These are phyloP conservation scores for Lasioglossum lativentre DNA, from an alignment of 2,888 invertebrate genomes.

Conservation along the genomic window DNA sequence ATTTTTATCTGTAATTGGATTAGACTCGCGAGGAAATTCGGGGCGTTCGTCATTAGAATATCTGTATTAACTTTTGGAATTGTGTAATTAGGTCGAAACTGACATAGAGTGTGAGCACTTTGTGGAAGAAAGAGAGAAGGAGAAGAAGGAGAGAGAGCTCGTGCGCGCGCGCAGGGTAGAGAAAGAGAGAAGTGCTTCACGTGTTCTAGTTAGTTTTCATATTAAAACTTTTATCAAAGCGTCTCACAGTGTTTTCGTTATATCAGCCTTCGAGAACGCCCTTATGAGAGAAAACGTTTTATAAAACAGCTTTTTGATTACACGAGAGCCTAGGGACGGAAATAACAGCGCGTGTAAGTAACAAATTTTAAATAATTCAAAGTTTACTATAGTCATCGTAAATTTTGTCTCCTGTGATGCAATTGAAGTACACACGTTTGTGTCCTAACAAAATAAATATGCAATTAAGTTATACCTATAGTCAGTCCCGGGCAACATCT, in stretches of 20 bases:
- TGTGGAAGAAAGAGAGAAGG: not conserved
- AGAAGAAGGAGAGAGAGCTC: not conserved
- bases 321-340: not conserved
- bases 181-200: no score
- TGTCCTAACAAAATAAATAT: no score
- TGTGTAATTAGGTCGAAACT: slow-evolving; percentile 23
- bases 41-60: slow-evolving; percentile 33
- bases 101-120: not conserved
- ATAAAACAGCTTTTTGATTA: not conserved
- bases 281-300: not conserved
- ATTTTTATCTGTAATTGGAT: slow-evolving; percentile 53
- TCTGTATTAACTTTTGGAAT: slow-evolving; percentile 20
- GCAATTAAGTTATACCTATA: no score
- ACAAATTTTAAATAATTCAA: not conserved
- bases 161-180: not conserved
- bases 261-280: not conserved
- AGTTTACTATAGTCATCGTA: not conserved
- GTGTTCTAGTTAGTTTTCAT: not conserved
- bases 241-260: not conserved
- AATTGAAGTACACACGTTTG: no score
- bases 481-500: no score
- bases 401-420: no score
- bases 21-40: slow-evolving; percentile 19
- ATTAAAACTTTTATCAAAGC: not conserved
- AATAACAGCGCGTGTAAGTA: not conserved